These are phyloP conservation scores for Papilio aristodemus DNA, from an alignment of 1,140 invertebrate species.

Conservation along the genomic window DNA sequence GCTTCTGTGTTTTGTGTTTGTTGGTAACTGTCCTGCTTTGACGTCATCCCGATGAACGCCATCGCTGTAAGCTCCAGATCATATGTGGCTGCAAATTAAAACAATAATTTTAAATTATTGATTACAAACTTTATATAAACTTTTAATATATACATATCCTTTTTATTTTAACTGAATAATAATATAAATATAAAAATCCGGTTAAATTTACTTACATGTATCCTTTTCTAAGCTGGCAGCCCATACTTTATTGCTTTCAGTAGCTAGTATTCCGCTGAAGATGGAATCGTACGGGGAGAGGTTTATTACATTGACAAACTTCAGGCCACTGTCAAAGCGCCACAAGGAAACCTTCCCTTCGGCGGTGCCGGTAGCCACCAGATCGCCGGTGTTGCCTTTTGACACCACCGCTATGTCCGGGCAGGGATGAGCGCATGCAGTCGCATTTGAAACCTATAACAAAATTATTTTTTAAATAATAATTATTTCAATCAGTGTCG, in stretches of 20 bases:
- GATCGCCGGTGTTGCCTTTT: conserved; percentile 83
- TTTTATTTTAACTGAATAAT: neutral
- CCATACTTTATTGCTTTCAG: conserved; percentile 75
- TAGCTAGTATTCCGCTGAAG: conserved; percentile 70
- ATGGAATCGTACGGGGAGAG: conserved; percentile 74
- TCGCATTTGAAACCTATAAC: conserved; percentile 88
- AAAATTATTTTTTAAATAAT: no score
- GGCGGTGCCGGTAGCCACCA: conserved; percentile 84
- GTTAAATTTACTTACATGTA: conserved; percentile 60
- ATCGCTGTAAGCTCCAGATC: conserved; percentile 68
- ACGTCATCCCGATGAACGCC: conserved; percentile 70
- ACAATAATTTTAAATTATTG: no score
- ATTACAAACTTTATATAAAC: no score
- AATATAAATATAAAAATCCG: neutral
- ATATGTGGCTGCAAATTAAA: conserved; percentile 59
- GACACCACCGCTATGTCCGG: conserved; percentile 80
- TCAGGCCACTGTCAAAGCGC: conserved; percentile 88
- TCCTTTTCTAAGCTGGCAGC: conserved; percentile 73
- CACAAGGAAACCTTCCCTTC: conserved; percentile 83
- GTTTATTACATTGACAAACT: conserved; percentile 76
- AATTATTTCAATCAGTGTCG: no score
- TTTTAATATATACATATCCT: no score
- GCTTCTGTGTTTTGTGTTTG: conserved; percentile 59
- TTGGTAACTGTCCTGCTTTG: conserved; percentile 59
- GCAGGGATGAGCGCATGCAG: conserved; percentile 87